Percentiles rank a stretch among this genome's conserved stretches.
Conservation (phyloP, 2,113 vertebrate species). For the Paracanthobrama guichenoti region DNA sequence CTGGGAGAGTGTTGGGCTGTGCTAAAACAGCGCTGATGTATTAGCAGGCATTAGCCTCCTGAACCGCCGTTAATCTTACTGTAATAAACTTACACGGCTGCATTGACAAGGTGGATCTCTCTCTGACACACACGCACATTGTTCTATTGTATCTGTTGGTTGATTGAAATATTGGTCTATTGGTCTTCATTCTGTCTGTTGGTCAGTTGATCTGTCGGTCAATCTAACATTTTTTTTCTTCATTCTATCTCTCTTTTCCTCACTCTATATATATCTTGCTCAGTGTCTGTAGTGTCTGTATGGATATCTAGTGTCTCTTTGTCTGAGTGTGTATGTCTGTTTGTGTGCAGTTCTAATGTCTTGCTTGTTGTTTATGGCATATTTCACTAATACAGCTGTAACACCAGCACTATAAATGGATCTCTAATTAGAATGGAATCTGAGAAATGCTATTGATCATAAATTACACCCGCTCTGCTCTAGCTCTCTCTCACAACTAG, state of each 20-base stretch:
- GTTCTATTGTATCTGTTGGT: neutral
- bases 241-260: conserved; percentile 3
- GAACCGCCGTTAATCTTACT: conserved; percentile 72
- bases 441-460: conserved; percentile 72
- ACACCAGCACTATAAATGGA: conserved; percentile 55
- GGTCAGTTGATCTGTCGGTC: neutral
- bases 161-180: neutral
- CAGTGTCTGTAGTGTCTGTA: conserved; percentile 15
- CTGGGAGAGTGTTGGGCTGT: conserved; percentile 66
- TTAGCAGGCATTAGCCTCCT: conserved; percentile 74
- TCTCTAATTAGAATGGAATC: conserved; percentile 74
- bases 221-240: neutral
- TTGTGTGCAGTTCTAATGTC: conserved; percentile 35
- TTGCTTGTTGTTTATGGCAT: conserved; percentile 49
- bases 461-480: conserved; percentile 63
- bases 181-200: neutral
- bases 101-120: conserved; percentile 48
- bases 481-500: conserved; percentile 21
- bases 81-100: conserved; percentile 72
- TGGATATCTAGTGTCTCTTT: conserved; percentile 23
- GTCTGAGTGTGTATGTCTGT: neutral
- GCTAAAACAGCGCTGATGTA: conserved; percentile 71
- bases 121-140: neutral
- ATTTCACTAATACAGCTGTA: conserved; percentile 49
- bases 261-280: conserved; percentile 6